Percentiles rank a stretch among this genome's conserved stretches.
Evolutionary conservation across 2,113 vertebrate genomes (phyloP).

Genomic region (Ellobius talpinus): DNA sequence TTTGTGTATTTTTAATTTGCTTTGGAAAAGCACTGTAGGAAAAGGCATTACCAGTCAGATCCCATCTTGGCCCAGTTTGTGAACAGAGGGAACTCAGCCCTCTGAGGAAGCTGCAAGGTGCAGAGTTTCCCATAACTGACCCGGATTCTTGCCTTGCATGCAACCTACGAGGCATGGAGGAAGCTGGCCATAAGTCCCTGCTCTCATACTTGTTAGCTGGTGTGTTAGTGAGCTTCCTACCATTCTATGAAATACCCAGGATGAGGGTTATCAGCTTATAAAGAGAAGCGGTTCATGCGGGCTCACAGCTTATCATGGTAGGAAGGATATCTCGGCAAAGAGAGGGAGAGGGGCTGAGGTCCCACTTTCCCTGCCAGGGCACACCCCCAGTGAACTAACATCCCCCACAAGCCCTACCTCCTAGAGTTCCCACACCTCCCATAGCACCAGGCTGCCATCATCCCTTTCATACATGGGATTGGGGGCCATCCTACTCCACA

Average conservation of each 20-base stretch:
- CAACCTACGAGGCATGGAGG: too few relatives aligned
- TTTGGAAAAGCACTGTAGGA: neutral
- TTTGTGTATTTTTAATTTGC: neutral
- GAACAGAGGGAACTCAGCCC: neutral
- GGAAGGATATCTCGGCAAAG: neutral
- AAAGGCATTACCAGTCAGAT: neutral
- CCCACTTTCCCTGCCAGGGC: neutral
- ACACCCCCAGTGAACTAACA: neutral
- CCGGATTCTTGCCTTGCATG: neutral
- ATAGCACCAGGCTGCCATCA: neutral
- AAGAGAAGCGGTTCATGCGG: neutral
- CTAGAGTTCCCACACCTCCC: neutral
- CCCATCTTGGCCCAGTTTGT: neutral
- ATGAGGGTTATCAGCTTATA: neutral
- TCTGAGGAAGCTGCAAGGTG: too few relatives aligned
- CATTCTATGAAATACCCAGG: neutral
- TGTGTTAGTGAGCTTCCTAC: neutral
- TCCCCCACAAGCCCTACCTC: neutral
- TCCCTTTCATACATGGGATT: too few relatives aligned
- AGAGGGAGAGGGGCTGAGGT: neutral
- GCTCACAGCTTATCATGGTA: neutral
- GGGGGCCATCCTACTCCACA: neutral
- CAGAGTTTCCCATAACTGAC: neutral
- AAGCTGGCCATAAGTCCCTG: neutral
- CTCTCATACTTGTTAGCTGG: neutral